Base-by-base conservation (phyloP, 2,888 invertebrate species). In the Thera obeliscata region DNA sequence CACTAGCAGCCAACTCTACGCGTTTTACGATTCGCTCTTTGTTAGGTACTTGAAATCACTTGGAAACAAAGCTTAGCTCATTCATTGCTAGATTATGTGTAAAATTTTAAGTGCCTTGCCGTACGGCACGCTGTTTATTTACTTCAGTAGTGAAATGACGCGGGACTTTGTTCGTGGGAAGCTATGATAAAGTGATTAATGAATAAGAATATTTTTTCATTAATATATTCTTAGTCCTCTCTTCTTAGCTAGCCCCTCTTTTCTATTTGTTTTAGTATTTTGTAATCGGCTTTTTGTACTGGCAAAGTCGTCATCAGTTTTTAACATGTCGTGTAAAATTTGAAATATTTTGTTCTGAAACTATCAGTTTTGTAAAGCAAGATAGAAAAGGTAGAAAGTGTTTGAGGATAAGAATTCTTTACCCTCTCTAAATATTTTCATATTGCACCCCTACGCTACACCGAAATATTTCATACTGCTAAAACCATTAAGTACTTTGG, bases 51-150 rank as follows among this genome's bases (percentile, higher is more conserved):
- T 48, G 22, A 56, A 61, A 61, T 56, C 56, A 46, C 57, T 59
- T 56, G 43, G 8, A 43, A 57, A 61, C 56, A 66, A 66, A 61
- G 66, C 66, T 66, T 61, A 57, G 66, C 66, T 66, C 66, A 57
- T 61, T 60, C 56, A 65, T 50, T 50, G n/a, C 12, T 41, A 38
- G 9, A 46, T 9, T 9, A 46, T 46, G 50, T 60, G 61, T 46
- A 12, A 12, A 43, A 56, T 56, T 58, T 12, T 61, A 43, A 60
- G 60, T 65, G 60, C 56, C 38, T 11, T 33, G 11, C 49, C 60
- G 41, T 52, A 61, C 52, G 52, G 43, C 43, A 43, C 49, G 55
- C 0, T 56, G 41, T 43, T 56, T 56, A 41, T 57, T 41, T 56
- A 56, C 56, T 22, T 22, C 22, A 22, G 22, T 22, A 22, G 22